Conservation (phyloP, 1,140 invertebrate genomes). For the Dreissena polymorpha region DNA sequence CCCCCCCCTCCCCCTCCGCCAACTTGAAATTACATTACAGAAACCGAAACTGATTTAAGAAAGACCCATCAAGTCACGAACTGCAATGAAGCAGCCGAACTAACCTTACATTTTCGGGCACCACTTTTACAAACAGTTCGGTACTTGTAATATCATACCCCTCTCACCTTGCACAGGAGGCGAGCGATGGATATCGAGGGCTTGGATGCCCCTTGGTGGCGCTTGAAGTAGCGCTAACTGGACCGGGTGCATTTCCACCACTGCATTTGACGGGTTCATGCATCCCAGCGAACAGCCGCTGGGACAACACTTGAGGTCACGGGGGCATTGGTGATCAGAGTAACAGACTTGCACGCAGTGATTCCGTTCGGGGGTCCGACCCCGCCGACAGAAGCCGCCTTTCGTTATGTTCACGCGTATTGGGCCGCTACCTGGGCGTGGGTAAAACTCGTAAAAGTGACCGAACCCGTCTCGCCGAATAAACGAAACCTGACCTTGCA, state of each 20-base stretch:
- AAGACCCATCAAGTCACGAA: too few relatives aligned
- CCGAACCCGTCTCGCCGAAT: constrained; percentile 31
- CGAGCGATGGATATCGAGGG: too few relatives aligned
- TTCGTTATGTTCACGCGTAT: constrained; percentile 48
- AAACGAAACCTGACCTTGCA: constrained; percentile 7
- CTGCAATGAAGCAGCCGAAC: too few relatives aligned
- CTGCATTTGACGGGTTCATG: not conserved
- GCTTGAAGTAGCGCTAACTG: not conserved
- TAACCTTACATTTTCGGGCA: too few relatives aligned
- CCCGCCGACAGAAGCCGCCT: constrained; percentile 24
- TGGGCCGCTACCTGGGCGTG: not conserved
- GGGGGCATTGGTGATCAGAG: constrained; percentile 34
- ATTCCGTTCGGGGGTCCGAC: not conserved
- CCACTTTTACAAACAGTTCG: too few relatives aligned
- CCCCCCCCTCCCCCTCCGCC: too few relatives aligned
- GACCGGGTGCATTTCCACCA: not conserved
- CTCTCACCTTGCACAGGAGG: too few relatives aligned
- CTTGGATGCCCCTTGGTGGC: too few relatives aligned
- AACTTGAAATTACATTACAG: too few relatives aligned
- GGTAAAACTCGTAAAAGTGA: constrained; percentile 36
- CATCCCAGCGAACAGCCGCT: constrained; percentile 40
- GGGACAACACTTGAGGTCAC: constrained; percentile 44
- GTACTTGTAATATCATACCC: too few relatives aligned
- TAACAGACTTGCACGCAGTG: constrained; percentile 30
- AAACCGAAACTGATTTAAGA: too few relatives aligned